phyloP scores from a whole-genome alignment of 1,140 invertebrate species.

The Aphelinus atriplicis region DNA sequence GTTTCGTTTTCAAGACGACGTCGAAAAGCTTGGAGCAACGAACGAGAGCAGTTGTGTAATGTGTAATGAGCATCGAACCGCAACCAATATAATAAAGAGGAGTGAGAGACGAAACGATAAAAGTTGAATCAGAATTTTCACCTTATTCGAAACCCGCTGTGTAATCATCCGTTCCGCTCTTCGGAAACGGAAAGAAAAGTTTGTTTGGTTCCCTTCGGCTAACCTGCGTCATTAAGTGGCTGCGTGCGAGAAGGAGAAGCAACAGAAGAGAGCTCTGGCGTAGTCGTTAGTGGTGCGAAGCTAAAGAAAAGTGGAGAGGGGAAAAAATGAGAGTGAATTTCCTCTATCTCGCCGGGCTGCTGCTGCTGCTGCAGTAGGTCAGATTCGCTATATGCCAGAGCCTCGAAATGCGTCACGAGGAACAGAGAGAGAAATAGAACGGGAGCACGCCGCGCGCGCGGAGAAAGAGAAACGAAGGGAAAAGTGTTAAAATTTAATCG shows the following conservation, averaged over 20 bases:
- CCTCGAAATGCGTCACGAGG: constrained; percentile 35
- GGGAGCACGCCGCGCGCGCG: not conserved
- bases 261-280: not conserved
- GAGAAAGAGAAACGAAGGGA: not conserved
- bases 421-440: not conserved
- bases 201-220: not conserved
- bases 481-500: constrained; percentile 1
- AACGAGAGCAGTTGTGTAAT: too few relatives aligned
- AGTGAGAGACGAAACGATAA: not conserved
- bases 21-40: too few relatives aligned
- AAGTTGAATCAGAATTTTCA: too few relatives aligned
- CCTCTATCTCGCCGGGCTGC: not conserved
- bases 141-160: too few relatives aligned
- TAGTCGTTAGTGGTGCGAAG: constrained; percentile 11
- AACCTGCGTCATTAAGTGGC: constrained; percentile 1
- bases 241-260: not conserved
- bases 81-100: not conserved
- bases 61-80: too few relatives aligned
- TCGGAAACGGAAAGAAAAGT: not conserved
- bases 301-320: constrained; percentile 20
- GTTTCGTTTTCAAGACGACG: too few relatives aligned
- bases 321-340: constrained; percentile 30
- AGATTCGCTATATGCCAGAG: constrained; percentile 34
- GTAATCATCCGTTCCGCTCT: too few relatives aligned
- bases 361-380: constrained; percentile 20